Evolutionary conservation across 64 coral and sea anemone genomes (phyloP).

Genomic region (Pachyseris speciosa): DNA sequence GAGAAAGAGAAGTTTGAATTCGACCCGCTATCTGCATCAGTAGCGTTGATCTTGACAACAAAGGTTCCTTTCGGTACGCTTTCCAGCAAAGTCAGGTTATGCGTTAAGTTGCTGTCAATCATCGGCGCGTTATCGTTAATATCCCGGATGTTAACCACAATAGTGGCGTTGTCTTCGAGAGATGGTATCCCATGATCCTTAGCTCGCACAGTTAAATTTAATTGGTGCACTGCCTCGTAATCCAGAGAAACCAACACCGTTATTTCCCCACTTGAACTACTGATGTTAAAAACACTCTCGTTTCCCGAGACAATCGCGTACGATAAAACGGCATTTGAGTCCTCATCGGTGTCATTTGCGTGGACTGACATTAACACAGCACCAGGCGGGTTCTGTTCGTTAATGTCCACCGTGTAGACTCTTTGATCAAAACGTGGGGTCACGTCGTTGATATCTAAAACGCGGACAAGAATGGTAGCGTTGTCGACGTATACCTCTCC

Average conservation of each 20-base stretch:
- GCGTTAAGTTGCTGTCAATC: background rate
- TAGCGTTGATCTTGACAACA: slow-evolving; percentile 36
- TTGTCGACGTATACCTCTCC: slow-evolving; percentile 32
- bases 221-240: slow-evolving; percentile 44
- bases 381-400: slow-evolving; percentile 38
- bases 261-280: slow-evolving; percentile 35
- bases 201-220: slow-evolving; percentile 66
- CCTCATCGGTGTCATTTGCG: slow-evolving; percentile 52
- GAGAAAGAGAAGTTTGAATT: slow-evolving; percentile 48
- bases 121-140: slow-evolving; percentile 57
- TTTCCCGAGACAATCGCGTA: slow-evolving; percentile 52
- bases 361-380: background rate
- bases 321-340: slow-evolving; percentile 20
- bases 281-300: slow-evolving; percentile 37
- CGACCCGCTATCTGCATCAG: slow-evolving; percentile 45
- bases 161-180: slow-evolving; percentile 36
- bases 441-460: slow-evolving; percentile 56
- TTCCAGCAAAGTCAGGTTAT: slow-evolving; percentile 39
- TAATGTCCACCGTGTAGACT: slow-evolving; percentile 13
- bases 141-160: slow-evolving; percentile 53
- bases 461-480: background rate
- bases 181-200: slow-evolving; percentile 48
- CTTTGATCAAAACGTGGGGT: slow-evolving; percentile 34
- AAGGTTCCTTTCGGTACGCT: slow-evolving; percentile 19
- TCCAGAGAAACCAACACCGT: slow-evolving; percentile 15